Evolutionary conservation across 2,888 invertebrate species (phyloP), one percentile per base, ranked within the genome.

Genomic region (Dexiosoma caninum): DNA sequence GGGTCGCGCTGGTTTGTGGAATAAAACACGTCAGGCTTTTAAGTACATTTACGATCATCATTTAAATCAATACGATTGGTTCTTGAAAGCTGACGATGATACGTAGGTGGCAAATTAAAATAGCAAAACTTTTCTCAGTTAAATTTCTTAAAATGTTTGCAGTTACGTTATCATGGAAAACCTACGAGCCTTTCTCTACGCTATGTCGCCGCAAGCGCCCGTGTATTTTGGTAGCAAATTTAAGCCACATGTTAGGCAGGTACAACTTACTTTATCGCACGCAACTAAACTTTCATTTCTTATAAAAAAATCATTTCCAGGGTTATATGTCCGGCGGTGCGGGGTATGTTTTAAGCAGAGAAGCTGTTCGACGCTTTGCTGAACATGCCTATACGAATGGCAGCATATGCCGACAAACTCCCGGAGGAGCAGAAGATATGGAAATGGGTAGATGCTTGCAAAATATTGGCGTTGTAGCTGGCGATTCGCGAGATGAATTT

Each of bases 51-150:
- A 97, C 88, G 92, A 96, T 83, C 92, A 97, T 87, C 94, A 98
- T 88, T 91, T 94, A 42, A 92, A 96, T 83, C 92, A 97, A 49
- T 96, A 95, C 2, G 98, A 98, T 90, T 98, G 98, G 98, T 98
- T 99, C 90, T 91, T 99, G 86, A 99, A 99, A 90, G 98, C 98
- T n/a, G 98, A 99, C 86, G 98, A 98, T 90, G 98, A 98, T 88
- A 98, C 98, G 98, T 98, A 88, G 97, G 97, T n/a, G n/a, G n/a
- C n/a, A n/a, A n/a, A n/a, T 1, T 30, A 46, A 44, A 19, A 9
- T 44, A 42, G 19, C 27, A 3, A 27, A 6, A 27, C 6, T 3
- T 27, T 27, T 27, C 6, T 27, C 6, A 27, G 27, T 5, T 27
- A 59, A 16, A 51, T 44, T 32, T 40, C 9, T 57, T 14, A 57